Evolutionary conservation across 1,140 invertebrate species (phyloP).

Genomic region (Ditylenchus dipsaci): DNA sequence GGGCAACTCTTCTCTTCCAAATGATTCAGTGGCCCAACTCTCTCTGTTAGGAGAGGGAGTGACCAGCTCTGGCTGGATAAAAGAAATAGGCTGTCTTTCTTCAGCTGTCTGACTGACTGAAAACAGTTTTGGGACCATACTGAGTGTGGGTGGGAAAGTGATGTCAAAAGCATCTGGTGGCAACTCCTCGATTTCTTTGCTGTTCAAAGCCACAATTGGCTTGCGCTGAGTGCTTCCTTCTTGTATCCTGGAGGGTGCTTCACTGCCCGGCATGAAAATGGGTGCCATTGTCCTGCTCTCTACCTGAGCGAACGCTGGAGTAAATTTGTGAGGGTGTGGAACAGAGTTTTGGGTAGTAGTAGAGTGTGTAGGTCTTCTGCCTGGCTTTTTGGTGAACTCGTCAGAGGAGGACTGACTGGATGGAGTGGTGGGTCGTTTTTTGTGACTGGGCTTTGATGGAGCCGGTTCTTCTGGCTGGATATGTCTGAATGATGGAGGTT

Average conservation of each 20-base stretch:
- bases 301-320: neutral
- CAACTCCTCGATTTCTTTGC: conserved; percentile 44
- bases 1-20: no score
- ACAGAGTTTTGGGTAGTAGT: neutral
- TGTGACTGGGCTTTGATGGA: neutral
- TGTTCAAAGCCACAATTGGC: conserved; percentile 30
- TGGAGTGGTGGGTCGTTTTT: neutral
- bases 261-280: neutral
- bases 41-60: neutral
- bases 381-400: neutral
- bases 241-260: neutral
- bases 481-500: neutral
- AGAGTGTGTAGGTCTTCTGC: neutral
- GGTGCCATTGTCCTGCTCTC: neutral
- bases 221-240: conserved; percentile 17
- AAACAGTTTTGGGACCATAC: neutral
- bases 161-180: conserved; percentile 51
- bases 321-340: no score
- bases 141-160: neutral
- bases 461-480: neutral
- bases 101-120: no score
- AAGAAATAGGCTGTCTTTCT: no score
- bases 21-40: neutral
- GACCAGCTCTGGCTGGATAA: conserved; percentile 1
- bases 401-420: neutral